Conservation (phyloP, 2,888 invertebrate genomes). For the Dorcus hopei region DNA sequence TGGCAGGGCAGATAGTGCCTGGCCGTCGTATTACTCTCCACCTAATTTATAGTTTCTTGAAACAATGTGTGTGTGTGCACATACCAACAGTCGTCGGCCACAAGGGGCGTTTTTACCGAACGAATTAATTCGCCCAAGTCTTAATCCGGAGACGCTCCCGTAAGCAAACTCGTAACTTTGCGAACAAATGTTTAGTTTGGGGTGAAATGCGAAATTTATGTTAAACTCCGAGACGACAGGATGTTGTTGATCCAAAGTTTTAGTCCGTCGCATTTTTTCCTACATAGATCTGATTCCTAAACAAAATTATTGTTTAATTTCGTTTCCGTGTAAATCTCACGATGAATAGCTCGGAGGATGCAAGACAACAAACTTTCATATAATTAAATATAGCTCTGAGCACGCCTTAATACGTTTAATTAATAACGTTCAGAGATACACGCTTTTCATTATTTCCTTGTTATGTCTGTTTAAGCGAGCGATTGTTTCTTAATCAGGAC, state of each 20-base stretch:
- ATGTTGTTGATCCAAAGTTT: constrained; percentile 43
- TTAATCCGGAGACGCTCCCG: background rate
- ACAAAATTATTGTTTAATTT: background rate
- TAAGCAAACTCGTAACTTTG: constrained; percentile 28
- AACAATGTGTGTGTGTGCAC: too few relatives aligned
- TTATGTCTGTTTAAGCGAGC: background rate
- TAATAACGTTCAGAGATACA: background rate
- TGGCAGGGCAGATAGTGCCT: too few relatives aligned
- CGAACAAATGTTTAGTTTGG: constrained; percentile 42
- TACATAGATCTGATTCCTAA: background rate
- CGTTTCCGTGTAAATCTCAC: background rate
- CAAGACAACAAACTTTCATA: background rate
- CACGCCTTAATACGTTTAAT: background rate
- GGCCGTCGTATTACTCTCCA: too few relatives aligned
- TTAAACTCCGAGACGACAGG: constrained; percentile 35
- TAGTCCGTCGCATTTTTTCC: constrained; percentile 33
- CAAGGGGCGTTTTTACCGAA: too few relatives aligned
- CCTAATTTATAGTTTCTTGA: too few relatives aligned
- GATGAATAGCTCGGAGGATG: background rate
- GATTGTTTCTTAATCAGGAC: background rate
- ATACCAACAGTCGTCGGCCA: too few relatives aligned
- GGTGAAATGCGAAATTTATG: constrained; percentile 42
- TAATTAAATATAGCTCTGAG: background rate
- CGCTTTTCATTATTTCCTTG: background rate
- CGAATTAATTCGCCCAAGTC: too few relatives aligned